Percentiles rank a stretch among this genome's conserved stretches.
phyloP scores from a whole-genome alignment of 2,113 vertebrate genomes.

The Ranitomeya variabilis region DNA sequence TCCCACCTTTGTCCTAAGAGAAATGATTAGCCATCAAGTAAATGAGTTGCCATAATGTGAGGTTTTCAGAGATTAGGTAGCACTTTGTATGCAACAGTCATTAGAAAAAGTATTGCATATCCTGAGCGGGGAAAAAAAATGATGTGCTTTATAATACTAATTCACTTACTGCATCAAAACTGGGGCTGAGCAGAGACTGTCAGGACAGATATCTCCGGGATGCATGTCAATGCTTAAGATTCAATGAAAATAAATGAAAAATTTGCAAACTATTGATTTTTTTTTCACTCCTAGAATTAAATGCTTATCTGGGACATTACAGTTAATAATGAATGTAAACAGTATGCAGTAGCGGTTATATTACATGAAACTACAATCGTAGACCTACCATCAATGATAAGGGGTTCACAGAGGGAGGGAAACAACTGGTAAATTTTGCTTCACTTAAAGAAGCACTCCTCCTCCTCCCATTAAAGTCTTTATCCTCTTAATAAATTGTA shows the following conservation, averaged over 20 bases:
- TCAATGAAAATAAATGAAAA: not conserved
- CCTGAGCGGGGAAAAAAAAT: slow-evolving; percentile 47
- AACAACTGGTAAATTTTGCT: too few species aligned
- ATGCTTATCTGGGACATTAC: too few species aligned
- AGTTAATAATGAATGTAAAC: too few species aligned
- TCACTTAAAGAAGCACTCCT: too few species aligned
- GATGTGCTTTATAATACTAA: slow-evolving; percentile 21
- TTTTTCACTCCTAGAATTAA: not conserved
- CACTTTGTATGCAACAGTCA: slow-evolving; percentile 56
- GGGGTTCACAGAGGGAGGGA: too few species aligned
- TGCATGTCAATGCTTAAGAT: not conserved
- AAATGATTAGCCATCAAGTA: slow-evolving; percentile 60
- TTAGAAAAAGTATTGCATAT: slow-evolving; percentile 52
- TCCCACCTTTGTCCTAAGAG: slow-evolving; percentile 56
- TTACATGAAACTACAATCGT: too few species aligned
- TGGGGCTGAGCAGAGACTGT: not conserved
- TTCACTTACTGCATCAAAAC: not conserved
- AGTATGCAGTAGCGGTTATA: too few species aligned
- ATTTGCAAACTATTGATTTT: not conserved
- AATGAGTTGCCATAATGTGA: slow-evolving; percentile 50
- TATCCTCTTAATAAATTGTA: too few species aligned
- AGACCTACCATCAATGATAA: too few species aligned
- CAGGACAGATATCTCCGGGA: not conserved
- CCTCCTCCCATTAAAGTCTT: too few species aligned
- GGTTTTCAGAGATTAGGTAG: slow-evolving; percentile 55